Percentiles rank a stretch among this genome's conserved stretches.
These are phyloP conservation scores for Xiphophorus birchmanni DNA, from an alignment of 2,797 vertebrate genomes.

Conservation along the genomic window DNA sequence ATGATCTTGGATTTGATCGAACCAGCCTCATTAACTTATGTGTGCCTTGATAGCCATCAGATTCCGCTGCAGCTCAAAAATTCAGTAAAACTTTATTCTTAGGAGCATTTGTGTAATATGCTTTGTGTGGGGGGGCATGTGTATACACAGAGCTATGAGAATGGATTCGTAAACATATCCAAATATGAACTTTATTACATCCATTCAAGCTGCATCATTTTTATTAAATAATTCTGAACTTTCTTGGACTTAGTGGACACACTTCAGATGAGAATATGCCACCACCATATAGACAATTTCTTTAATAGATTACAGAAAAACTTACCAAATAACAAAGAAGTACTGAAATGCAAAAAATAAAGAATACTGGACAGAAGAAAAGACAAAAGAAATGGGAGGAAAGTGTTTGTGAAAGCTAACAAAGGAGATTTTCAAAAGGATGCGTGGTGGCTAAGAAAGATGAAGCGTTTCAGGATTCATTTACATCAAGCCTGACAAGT, in stretches of 20 bases:
- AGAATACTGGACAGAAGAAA: constrained; percentile 57
- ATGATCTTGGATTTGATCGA: background rate
- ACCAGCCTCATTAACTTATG: background rate
- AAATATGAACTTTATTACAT: background rate
- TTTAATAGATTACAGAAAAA: constrained; percentile 28
- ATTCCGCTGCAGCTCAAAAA: background rate
- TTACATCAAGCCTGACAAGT: constrained; percentile 87
- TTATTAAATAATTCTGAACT: background rate
- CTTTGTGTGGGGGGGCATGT: background rate
- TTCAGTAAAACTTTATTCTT: background rate
- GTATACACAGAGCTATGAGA: background rate
- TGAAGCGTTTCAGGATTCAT: constrained; percentile 87
- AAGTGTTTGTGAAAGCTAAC: constrained; percentile 80
- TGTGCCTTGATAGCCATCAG: background rate
- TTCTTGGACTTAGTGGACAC: constrained; percentile 6
- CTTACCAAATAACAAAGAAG: constrained; percentile 46
- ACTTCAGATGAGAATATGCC: constrained; percentile 46
- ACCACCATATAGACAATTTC: background rate
- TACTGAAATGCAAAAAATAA: constrained; percentile 36
- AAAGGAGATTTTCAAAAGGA: constrained; percentile 80
- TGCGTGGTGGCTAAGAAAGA: constrained; percentile 78
- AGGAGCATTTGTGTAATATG: background rate
- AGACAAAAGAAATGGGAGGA: constrained; percentile 48
- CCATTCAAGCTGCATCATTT: background rate
- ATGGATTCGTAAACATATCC: background rate